Conservation (phyloP, 2,113 vertebrate species). For the Empidonax traillii region DNA sequence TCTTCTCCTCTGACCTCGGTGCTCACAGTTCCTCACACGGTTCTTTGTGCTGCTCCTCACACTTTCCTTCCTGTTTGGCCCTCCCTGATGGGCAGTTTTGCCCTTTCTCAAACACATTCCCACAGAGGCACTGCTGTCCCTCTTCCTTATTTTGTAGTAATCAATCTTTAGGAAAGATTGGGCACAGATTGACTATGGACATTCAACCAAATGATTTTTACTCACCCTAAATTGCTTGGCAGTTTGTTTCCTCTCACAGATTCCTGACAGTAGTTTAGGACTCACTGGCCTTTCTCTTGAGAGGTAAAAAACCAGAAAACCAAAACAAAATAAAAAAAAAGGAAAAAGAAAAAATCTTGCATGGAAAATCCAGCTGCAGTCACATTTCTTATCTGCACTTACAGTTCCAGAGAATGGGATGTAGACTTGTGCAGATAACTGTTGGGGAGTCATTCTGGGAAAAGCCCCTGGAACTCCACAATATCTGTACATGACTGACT, state of each 20-base stretch:
- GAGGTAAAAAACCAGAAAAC: neutral
- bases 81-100: neutral
- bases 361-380: neutral
- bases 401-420: neutral
- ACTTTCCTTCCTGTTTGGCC: rapidly evolving
- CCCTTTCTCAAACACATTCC: neutral
- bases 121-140: neutral
- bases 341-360: neutral
- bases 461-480: neutral
- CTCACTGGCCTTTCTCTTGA: neutral
- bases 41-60: neutral
- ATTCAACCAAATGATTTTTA: neutral
- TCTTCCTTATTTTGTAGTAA: neutral
- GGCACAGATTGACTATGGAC: neutral
- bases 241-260: neutral
- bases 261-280: neutral
- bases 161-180: neutral
- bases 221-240: neutral
- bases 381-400: neutral
- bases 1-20: rapidly evolving
- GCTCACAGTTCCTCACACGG: neutral
- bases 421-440: neutral
- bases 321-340: neutral
- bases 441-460: neutral
- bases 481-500: neutral